Percentiles rank a stretch among this genome's conserved stretches.
These are phyloP conservation scores for Palloptera scutellata DNA, from an alignment of 2,888 invertebrate genomes.

Conservation along the genomic window DNA sequence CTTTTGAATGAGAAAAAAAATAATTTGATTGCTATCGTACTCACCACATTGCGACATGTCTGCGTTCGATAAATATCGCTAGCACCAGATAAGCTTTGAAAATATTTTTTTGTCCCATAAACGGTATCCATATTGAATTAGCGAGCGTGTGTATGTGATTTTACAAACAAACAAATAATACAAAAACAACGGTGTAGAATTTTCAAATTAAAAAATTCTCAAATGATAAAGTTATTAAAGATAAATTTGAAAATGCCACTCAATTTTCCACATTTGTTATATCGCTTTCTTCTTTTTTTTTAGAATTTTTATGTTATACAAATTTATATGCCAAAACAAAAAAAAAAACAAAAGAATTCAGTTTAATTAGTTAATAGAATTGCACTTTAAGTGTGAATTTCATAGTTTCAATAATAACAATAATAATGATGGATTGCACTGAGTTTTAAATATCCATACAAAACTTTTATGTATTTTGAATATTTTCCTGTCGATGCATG, in stretches of 20 bases:
- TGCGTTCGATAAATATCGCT: constrained; percentile 63
- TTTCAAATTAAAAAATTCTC: too few species aligned
- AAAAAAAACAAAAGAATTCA: too few species aligned
- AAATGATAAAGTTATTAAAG: too few species aligned
- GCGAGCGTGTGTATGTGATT: too few species aligned
- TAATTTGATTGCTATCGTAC: constrained; percentile 37
- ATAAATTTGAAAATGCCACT: constrained; percentile 7
- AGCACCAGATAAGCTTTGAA: constrained; percentile 62
- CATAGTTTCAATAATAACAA: neutral
- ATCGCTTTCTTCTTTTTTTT: constrained; percentile 2
- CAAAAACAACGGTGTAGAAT: too few species aligned
- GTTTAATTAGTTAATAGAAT: constrained; percentile 25
- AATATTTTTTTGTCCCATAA: constrained; percentile 64
- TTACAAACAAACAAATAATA: too few species aligned
- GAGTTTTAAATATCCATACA: too few species aligned
- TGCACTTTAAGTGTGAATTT: neutral
- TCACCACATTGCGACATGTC: constrained; percentile 62
- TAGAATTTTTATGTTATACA: too few species aligned
- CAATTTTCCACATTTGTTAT: neutral
- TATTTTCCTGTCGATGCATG: too few species aligned
- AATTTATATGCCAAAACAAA: too few species aligned
- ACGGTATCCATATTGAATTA: constrained; percentile 60
- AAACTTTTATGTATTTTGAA: too few species aligned
- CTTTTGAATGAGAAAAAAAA: neutral
- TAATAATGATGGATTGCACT: too few species aligned